These are phyloP conservation scores for Pyrocoelia pectoralis DNA, from an alignment of 2,888 invertebrate genomes.

Conservation along the genomic window DNA sequence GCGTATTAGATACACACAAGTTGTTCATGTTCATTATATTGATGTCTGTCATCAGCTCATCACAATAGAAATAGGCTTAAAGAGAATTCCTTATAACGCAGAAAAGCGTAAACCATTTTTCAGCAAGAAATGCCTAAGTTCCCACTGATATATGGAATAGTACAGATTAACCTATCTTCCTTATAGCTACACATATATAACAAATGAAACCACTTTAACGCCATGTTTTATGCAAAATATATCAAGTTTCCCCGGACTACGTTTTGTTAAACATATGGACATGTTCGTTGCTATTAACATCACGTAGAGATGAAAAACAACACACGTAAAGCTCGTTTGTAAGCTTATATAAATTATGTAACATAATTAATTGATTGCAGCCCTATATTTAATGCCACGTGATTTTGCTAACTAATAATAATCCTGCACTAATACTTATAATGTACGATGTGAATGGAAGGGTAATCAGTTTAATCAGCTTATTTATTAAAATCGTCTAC, in stretches of 20 bases:
- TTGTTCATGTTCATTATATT: too few relatives aligned
- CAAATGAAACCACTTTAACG: not conserved
- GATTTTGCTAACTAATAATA: conserved; percentile 22
- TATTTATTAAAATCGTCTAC: conserved; percentile 31
- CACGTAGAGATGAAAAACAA: conserved; percentile 20
- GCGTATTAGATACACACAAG: too few relatives aligned
- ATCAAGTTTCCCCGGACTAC: conserved; percentile 1
- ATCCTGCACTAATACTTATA: conserved; percentile 22
- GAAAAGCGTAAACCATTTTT: not conserved
- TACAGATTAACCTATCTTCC: not conserved
- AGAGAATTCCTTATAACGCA: not conserved
- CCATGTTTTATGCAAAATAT: not conserved
- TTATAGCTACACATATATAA: not conserved
- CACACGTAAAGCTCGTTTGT: conserved; percentile 21
- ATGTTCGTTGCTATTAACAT: conserved; percentile 18
- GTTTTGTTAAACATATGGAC: conserved; percentile 5
- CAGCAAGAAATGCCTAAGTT: not conserved
- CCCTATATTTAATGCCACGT: conserved; percentile 12
- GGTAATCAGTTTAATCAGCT: conserved; percentile 25
- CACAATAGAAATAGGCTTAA: too few relatives aligned
- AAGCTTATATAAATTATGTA: conserved; percentile 23
- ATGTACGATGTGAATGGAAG: conserved; percentile 17
- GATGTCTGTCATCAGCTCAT: too few relatives aligned
- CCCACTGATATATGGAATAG: not conserved
- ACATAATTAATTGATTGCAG: conserved; percentile 21